These are phyloP conservation scores for Synanthedon tipuliformis DNA, from an alignment of 2,888 invertebrate genomes.

Conservation along the genomic window DNA sequence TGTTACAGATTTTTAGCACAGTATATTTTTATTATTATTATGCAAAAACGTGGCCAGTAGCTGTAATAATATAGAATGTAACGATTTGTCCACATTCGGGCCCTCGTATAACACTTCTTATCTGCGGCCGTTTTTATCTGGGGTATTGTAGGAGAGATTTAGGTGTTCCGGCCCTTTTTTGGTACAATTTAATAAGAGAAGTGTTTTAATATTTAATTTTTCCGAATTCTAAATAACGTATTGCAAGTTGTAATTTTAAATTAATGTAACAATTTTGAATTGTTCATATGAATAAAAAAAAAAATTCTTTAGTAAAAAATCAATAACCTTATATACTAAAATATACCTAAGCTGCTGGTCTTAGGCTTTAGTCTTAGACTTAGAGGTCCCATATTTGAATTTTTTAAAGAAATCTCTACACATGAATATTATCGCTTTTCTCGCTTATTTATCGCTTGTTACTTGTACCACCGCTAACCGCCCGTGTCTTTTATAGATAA, in stretches of 20 bases:
- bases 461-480: neutral
- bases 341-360: too few species aligned
- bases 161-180: constrained; percentile 26
- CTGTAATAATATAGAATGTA: neutral
- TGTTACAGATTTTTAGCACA: too few species aligned
- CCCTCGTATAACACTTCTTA: constrained; percentile 27
- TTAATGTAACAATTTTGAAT: too few species aligned
- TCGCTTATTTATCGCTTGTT: neutral
- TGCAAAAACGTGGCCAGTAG: neutral
- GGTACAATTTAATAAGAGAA: constrained; percentile 6
- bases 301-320: too few species aligned
- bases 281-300: too few species aligned
- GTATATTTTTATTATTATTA: neutral
- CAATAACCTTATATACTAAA: too few species aligned
- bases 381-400: too few species aligned
- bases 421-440: constrained; percentile 1
- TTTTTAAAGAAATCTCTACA: too few species aligned
- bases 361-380: too few species aligned
- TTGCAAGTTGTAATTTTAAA: too few species aligned
- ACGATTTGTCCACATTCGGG: neutral
- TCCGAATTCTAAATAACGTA: too few species aligned
- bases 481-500: constrained; percentile 8
- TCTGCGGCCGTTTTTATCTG: constrained; percentile 30
- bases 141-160: constrained; percentile 34
- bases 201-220: neutral